Percentiles rank a stretch among this genome's conserved stretches.
These are phyloP conservation scores for Epinotia bilunana DNA, from an alignment of 2,888 invertebrate genomes.

Conservation along the genomic window DNA sequence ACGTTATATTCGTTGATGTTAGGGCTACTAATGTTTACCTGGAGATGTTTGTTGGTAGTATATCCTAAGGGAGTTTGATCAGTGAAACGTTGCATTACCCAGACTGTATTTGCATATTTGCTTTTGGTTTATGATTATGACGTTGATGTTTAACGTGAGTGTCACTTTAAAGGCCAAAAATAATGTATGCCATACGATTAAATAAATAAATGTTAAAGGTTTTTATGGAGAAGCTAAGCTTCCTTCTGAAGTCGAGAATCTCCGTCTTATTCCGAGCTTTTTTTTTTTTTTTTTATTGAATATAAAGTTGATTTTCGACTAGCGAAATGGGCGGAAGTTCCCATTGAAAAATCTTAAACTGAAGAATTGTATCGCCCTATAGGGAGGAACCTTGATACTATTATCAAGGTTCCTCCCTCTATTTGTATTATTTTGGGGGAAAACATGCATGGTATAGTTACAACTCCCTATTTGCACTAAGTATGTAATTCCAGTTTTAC, in stretches of 20 bases:
- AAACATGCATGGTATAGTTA: no score
- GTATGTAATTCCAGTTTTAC: no score
- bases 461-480: no score
- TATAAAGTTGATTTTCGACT: background rate
- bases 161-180: background rate
- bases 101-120: background rate
- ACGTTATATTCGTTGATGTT: background rate
- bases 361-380: no score
- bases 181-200: background rate
- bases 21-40: background rate
- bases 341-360: no score
- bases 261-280: background rate
- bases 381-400: no score
- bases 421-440: no score
- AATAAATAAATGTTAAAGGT: background rate
- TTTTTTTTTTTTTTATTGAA: background rate
- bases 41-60: background rate
- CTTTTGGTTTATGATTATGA: no score
- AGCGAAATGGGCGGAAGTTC: no score
- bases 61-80: background rate
- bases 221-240: background rate
- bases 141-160: background rate
- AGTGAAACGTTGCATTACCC: conserved; percentile 7
- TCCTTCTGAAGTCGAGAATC: background rate
- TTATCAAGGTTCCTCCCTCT: no score